Evolutionary conservation across 2,113 vertebrate species (phyloP).

Genomic region (Petrocephalus zakoni): DNA sequence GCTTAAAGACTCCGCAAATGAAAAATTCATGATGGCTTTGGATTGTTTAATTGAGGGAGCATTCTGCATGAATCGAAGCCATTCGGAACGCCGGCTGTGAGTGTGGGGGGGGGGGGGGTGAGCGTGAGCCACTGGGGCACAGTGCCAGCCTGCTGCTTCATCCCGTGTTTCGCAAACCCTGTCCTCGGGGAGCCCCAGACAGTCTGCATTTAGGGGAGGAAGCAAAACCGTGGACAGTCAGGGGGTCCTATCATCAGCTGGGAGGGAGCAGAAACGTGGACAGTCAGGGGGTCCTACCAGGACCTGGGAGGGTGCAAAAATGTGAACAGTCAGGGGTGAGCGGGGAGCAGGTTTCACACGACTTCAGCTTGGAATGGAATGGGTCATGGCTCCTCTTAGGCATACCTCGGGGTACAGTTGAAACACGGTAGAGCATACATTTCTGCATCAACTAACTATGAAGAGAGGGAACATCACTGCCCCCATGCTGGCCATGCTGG

Average conservation of each 20-base stretch:
- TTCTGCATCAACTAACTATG: background rate
- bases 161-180: background rate
- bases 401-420: background rate
- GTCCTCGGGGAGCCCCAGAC: background rate
- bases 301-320: background rate
- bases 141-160: background rate
- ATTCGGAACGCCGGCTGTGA: constrained; percentile 65
- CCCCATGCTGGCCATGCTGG: background rate
- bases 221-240: background rate
- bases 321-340: background rate
- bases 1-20: constrained; percentile 80
- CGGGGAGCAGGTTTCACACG: background rate
- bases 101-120: background rate
- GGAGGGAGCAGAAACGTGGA: background rate
- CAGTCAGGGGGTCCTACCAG: background rate
- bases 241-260: background rate
- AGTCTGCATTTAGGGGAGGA: background rate
- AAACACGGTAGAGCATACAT: background rate
- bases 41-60: constrained; percentile 79
- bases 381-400: background rate
- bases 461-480: background rate
- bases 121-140: background rate
- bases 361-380: no score
- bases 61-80: constrained; percentile 80
- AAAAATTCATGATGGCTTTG: constrained; percentile 85